Evolutionary conservation across 2,113 vertebrate genomes (phyloP).

Genomic region (Butorides virescens): DNA sequence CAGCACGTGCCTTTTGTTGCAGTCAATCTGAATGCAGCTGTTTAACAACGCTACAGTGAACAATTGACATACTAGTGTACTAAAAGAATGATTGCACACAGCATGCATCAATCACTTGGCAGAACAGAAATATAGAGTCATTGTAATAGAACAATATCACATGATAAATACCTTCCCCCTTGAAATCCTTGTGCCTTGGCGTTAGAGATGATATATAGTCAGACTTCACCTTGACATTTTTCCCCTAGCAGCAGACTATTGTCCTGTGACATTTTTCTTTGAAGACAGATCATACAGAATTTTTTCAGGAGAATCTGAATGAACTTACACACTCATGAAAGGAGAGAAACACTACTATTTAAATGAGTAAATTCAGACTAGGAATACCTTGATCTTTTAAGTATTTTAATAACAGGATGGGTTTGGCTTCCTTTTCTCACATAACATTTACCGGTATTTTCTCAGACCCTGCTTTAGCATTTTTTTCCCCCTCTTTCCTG

Average conservation of each 20-base stretch:
- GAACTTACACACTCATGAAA: not conserved
- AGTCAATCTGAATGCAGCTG: conserved; percentile 25
- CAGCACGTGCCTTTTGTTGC: not conserved
- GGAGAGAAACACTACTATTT: not conserved
- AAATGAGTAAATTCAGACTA: not conserved
- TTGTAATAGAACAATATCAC: conserved; percentile 71
- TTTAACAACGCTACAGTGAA: conserved; percentile 20
- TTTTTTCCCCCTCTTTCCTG: not conserved
- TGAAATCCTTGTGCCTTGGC: conserved; percentile 60
- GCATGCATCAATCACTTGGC: conserved; percentile 66
- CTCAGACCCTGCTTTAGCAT: not conserved
- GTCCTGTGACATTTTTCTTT: conserved; percentile 37
- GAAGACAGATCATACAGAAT: not conserved
- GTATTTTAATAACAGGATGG: not conserved
- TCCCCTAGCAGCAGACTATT: conserved; percentile 1
- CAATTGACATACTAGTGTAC: conserved; percentile 12
- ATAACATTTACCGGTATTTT: not conserved
- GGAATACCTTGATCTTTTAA: not conserved
- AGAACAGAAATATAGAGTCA: conserved; percentile 65
- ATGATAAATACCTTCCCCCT: conserved; percentile 71
- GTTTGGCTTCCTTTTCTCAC: not conserved
- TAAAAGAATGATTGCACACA: conserved; percentile 63
- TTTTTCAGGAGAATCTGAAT: not conserved
- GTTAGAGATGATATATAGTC: conserved; percentile 65
- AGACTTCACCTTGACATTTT: conserved; percentile 43